Conservation (phyloP, 2,888 invertebrate species). For the Nephrotoma guestfalica region DNA sequence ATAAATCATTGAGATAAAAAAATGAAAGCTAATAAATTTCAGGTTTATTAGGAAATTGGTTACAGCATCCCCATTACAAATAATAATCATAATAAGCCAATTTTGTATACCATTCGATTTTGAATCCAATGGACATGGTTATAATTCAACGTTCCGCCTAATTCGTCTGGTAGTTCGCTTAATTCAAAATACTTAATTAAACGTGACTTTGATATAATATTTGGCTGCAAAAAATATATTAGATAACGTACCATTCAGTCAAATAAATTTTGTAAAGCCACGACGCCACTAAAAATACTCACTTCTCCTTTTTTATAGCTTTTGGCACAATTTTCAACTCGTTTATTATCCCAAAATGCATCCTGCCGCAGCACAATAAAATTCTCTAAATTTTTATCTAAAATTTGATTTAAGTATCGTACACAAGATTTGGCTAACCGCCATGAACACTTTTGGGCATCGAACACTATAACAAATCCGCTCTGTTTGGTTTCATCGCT, state of each 20-base stretch:
- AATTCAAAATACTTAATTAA: slow-evolving; percentile 52
- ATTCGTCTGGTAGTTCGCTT: slow-evolving; percentile 52
- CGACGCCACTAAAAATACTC: slow-evolving; percentile 17
- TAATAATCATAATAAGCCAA: slow-evolving; percentile 9
- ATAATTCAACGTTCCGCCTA: slow-evolving; percentile 57
- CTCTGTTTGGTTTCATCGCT: slow-evolving; percentile 14
- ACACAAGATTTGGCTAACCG: slow-evolving; percentile 45
- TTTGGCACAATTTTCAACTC: slow-evolving; percentile 52
- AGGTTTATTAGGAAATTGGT: not conserved
- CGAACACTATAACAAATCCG: slow-evolving; percentile 46
- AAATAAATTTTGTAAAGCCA: not conserved
- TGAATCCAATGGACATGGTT: slow-evolving; percentile 62
- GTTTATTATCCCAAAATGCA: slow-evolving; percentile 60
- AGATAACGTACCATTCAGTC: not conserved
- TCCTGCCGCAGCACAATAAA: slow-evolving; percentile 56
- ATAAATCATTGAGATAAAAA: not conserved
- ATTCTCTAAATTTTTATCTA: slow-evolving; percentile 35
- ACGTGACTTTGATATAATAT: slow-evolving; percentile 52
- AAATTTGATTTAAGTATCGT: slow-evolving; percentile 38
- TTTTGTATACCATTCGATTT: slow-evolving; percentile 48
- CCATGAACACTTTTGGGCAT: slow-evolving; percentile 48
- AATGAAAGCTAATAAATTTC: not conserved
- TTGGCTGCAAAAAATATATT: slow-evolving; percentile 37
- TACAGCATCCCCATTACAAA: not conserved
- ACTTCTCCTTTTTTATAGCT: slow-evolving; percentile 45